Evolutionary conservation across 2,797 vertebrate genomes (phyloP).

Genomic region (Rhinoraja longicauda): DNA sequence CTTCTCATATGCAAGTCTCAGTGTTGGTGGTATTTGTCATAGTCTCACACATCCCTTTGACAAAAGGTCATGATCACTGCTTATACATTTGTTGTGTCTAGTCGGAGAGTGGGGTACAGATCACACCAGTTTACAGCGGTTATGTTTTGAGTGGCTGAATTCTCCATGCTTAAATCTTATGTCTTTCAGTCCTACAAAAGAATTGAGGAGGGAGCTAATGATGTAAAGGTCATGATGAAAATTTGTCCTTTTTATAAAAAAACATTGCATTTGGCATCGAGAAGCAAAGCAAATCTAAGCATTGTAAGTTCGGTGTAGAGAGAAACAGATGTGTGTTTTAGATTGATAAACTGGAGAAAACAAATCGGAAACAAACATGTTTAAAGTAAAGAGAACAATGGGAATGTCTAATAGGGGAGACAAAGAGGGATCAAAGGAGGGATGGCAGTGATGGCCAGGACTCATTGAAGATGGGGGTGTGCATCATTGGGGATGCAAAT

Average conservation of each 20-base stretch:
- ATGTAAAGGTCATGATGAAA: background rate
- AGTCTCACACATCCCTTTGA: background rate
- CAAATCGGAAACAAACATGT: too few relatives aligned
- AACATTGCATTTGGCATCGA: background rate
- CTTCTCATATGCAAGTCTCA: background rate
- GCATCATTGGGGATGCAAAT: too few relatives aligned
- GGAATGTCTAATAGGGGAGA: too few relatives aligned
- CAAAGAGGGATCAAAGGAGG: too few relatives aligned
- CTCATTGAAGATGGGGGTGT: background rate
- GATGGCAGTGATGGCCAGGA: background rate
- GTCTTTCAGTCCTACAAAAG: background rate
- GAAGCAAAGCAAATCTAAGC: too few relatives aligned
- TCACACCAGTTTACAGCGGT: background rate
- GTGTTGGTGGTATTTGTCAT: background rate
- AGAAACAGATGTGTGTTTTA: too few relatives aligned
- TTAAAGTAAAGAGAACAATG: too few relatives aligned
- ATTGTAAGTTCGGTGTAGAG: too few relatives aligned
- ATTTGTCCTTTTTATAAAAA: background rate
- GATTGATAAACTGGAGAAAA: too few relatives aligned
- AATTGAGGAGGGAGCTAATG: too few relatives aligned
- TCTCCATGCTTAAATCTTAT: background rate
- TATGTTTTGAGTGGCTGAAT: background rate
- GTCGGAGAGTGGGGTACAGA: background rate
- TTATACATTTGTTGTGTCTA: background rate
- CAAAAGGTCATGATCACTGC: background rate